A percentile compares a stretch with the other conserved stretches of the same genome.
Evolutionary conservation across 1,140 invertebrate species (phyloP).

Genomic region (Pogonomyrmex californicus): DNA sequence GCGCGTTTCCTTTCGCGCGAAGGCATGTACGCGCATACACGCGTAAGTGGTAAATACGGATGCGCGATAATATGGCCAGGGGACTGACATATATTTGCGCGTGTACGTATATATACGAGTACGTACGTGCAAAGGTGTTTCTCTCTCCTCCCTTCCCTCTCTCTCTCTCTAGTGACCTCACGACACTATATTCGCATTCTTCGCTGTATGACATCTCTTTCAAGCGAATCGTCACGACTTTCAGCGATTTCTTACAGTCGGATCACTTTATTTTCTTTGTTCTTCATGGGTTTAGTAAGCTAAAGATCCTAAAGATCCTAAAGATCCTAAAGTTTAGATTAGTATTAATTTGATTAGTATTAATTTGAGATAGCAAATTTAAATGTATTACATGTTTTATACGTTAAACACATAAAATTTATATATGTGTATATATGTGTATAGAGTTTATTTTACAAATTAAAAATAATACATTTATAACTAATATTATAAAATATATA

Average conservation of each 20-base stretch:
- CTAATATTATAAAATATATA: too few relatives aligned
- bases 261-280: not conserved
- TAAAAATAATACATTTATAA: not conserved
- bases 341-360: not conserved
- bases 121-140: not conserved
- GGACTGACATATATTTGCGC: not conserved
- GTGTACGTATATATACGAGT: not conserved
- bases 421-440: not conserved
- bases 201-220: not conserved
- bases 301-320: not conserved
- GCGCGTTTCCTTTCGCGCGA: constrained; percentile 23
- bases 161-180: constrained; percentile 2
- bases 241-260: not conserved
- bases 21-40: not conserved
- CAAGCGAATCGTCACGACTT: not conserved
- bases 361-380: not conserved
- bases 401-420: not conserved
- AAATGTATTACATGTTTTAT: not conserved
- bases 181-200: not conserved
- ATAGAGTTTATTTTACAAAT: not conserved
- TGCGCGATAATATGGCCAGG: constrained; percentile 1
- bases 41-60: constrained; percentile 36
- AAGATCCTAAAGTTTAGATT: not conserved
- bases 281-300: not conserved
- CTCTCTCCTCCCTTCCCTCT: not conserved